A percentile compares a stretch with the other conserved stretches of the same genome.
Evolutionary conservation across 1,140 invertebrate genomes (phyloP).

Genomic region (Cotesia glomerata): DNA sequence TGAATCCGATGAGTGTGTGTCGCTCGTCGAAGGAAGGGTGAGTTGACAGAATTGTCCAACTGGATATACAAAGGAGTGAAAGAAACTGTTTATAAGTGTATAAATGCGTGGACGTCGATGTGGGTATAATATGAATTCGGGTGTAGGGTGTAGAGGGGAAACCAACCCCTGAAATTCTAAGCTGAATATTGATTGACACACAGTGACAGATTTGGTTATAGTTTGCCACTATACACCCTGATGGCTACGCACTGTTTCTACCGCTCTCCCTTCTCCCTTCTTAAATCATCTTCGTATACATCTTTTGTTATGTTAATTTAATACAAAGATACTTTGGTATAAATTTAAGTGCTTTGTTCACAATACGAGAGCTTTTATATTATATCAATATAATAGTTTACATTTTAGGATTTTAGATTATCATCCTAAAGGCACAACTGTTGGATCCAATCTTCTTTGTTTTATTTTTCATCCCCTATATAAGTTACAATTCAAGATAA

Average conservation of each 20-base stretch:
- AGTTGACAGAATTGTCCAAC: slow-evolving; percentile 30
- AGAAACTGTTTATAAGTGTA: too few relatives aligned
- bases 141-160: neutral
- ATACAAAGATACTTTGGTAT: slow-evolving; percentile 34
- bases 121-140: neutral
- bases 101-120: neutral
- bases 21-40: neutral
- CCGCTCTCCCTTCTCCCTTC: slow-evolving; percentile 26
- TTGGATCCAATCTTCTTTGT: too few relatives aligned
- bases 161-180: slow-evolving; percentile 42
- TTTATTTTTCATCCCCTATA: too few relatives aligned
- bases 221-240: slow-evolving; percentile 7
- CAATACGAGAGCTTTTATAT: too few relatives aligned
- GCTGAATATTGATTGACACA: slow-evolving; percentile 60
- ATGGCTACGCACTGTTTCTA: slow-evolving; percentile 45
- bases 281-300: slow-evolving; percentile 28
- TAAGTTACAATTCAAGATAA: too few relatives aligned
- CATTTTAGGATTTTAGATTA: too few relatives aligned
- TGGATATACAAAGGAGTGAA: slow-evolving; percentile 2
- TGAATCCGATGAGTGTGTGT: slow-evolving; percentile 1
- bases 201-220: slow-evolving; percentile 60
- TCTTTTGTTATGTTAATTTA: slow-evolving; percentile 58
- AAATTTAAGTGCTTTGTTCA: too few relatives aligned
- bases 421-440: too few relatives aligned
- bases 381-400: too few relatives aligned